Conservation (phyloP, 2,888 invertebrate species). For the Choreutis nemorana region DNA sequence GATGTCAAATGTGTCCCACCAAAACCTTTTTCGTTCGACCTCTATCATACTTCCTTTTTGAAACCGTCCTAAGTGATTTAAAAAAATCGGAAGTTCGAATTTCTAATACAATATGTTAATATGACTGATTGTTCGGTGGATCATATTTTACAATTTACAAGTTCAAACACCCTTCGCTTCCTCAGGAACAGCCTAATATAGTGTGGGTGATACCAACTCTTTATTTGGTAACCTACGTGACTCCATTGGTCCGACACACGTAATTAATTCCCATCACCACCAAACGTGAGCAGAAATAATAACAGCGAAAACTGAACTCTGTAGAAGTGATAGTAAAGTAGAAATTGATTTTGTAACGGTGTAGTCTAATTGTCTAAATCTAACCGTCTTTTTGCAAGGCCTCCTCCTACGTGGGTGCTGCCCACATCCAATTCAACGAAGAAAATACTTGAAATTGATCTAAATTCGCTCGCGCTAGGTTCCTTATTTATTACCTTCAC, state of each 20-base stretch:
- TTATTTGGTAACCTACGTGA: constrained; percentile 59
- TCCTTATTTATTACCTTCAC: no score
- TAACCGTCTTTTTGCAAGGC: constrained; percentile 52
- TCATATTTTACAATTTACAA: no score
- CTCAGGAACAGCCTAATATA: constrained; percentile 44
- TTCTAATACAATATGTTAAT: no score
- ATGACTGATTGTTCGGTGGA: no score
- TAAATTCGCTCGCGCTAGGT: no score
- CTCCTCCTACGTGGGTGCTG: constrained; percentile 54
- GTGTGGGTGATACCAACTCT: constrained; percentile 29
- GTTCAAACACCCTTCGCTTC: constrained; percentile 57
- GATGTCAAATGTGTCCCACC: no score
- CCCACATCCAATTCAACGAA: constrained; percentile 57
- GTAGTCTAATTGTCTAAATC: constrained; percentile 30
- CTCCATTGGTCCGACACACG: constrained; percentile 21
- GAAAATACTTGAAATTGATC: constrained; percentile 36
- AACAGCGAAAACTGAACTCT: constrained; percentile 28
- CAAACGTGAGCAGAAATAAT: constrained; percentile 38
- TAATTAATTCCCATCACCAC: constrained; percentile 55
- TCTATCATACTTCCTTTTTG: no score
- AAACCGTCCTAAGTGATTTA: no score
- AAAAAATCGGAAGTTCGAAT: no score
- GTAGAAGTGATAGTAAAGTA: constrained; percentile 28
- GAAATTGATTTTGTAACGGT: constrained; percentile 15
- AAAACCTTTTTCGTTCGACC: no score